A percentile compares a stretch with the other conserved stretches of the same genome.
phyloP scores from a whole-genome alignment of 2,888 invertebrate species.

The Sympetrum striolatum region DNA sequence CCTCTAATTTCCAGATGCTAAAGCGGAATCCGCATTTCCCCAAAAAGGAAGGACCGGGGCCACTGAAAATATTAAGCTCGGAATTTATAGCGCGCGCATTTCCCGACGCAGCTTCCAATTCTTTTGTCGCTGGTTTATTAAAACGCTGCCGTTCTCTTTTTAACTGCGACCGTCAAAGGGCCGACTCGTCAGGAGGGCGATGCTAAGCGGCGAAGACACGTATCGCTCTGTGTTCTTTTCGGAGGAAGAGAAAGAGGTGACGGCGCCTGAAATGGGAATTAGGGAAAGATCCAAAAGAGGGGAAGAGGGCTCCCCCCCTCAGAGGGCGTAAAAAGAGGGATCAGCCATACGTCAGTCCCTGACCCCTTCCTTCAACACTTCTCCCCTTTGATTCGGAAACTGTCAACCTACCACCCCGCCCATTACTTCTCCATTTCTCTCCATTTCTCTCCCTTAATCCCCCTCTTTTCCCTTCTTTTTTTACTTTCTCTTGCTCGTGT shows the following conservation, averaged over 20 bases:
- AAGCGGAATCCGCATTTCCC: background rate
- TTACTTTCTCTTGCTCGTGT: background rate
- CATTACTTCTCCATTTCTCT: background rate
- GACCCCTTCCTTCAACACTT: background rate
- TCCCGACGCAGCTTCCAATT: background rate
- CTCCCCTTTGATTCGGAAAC: conserved; percentile 20
- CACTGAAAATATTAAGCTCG: background rate
- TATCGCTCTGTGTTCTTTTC: background rate
- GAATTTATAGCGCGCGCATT: background rate
- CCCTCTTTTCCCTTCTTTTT: background rate
- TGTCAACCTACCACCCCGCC: background rate
- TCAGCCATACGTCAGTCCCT: background rate
- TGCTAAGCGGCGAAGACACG: background rate
- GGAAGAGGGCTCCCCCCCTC: background rate
- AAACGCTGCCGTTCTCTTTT: background rate
- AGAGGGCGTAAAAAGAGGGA: conserved; percentile 26
- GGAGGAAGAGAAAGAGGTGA: background rate
- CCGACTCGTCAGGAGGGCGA: background rate
- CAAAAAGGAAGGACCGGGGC: background rate
- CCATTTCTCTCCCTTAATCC: background rate
- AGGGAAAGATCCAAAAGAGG: background rate
- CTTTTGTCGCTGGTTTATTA: background rate
- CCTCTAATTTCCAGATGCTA: background rate
- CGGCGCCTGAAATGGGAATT: background rate
- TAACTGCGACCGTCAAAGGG: background rate